Evolutionary conservation across 1,140 invertebrate species (phyloP).

Genomic region (Brachionus rubens): DNA sequence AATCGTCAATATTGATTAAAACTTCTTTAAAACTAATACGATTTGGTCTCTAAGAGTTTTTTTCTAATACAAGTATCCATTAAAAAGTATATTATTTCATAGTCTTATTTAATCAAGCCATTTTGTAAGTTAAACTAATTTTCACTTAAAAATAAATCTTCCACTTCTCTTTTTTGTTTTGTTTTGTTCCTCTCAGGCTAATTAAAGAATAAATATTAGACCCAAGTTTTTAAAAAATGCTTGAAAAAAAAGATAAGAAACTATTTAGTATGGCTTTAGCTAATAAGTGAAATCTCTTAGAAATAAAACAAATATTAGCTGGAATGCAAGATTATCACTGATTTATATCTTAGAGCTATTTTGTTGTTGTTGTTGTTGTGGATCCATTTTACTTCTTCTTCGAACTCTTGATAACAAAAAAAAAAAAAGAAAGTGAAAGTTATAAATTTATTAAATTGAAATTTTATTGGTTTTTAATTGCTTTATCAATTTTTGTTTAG

Average conservation of each 20-base stretch:
- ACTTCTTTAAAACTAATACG: too few relatives aligned
- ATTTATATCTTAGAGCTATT: constrained; percentile 29
- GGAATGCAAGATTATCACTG: constrained; percentile 26
- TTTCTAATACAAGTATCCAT: too few relatives aligned
- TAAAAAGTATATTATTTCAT: too few relatives aligned
- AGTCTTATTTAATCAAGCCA: too few relatives aligned
- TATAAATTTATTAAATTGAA: constrained; percentile 14
- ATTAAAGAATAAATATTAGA: too few relatives aligned
- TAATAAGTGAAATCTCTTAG: constrained; percentile 28
- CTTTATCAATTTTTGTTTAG: constrained; percentile 31
- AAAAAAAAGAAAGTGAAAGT: not conserved
- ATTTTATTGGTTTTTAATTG: constrained; percentile 3
- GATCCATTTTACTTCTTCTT: not conserved
- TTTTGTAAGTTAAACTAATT: too few relatives aligned
- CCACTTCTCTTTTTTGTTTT: too few relatives aligned
- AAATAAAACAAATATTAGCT: constrained; percentile 16
- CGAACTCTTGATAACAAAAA: not conserved
- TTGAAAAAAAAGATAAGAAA: constrained; percentile 8
- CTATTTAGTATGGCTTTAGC: constrained; percentile 18
- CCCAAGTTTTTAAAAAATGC: not conserved
- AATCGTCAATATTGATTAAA: too few relatives aligned
- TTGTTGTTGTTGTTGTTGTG: too few relatives aligned
- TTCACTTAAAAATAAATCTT: too few relatives aligned
- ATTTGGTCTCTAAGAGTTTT: too few relatives aligned
- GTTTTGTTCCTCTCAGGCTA: too few relatives aligned